A percentile compares a stretch with the other conserved stretches of the same genome.
These are phyloP conservation scores for Anhinga rufa DNA, from an alignment of 2,113 vertebrate genomes.

Conservation along the genomic window DNA sequence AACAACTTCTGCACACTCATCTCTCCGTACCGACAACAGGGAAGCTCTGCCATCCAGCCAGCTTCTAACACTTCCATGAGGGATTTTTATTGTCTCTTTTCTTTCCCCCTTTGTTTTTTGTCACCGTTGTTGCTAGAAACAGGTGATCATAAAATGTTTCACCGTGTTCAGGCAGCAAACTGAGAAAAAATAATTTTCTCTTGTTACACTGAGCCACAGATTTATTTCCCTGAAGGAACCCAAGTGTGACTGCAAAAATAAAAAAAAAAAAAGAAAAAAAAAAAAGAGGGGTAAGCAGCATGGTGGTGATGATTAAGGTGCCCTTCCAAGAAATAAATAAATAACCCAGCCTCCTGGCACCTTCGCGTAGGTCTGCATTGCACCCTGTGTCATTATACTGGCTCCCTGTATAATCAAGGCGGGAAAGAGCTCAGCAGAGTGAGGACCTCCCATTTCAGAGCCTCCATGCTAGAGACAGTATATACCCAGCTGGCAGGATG, in stretches of 20 bases:
- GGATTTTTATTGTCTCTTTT: neutral
- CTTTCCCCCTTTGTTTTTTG: neutral
- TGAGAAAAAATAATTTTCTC: neutral
- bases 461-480: neutral
- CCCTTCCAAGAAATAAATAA: conserved; percentile 24
- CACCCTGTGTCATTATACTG: neutral
- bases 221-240: conserved; percentile 26
- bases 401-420: neutral
- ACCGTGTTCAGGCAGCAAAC: neutral
- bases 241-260: neutral
- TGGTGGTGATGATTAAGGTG: neutral
- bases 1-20: neutral
- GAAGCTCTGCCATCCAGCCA: neutral
- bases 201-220: neutral
- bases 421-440: neutral
- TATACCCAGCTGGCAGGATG: neutral
- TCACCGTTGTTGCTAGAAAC: neutral
- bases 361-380: neutral
- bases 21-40: accelerated
- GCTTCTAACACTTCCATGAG: neutral
- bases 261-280: neutral
- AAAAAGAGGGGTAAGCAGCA: neutral
- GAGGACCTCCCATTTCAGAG: neutral
- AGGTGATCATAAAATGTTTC: neutral
- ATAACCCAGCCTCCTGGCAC: neutral